Percentiles rank a stretch among this genome's conserved stretches.
Evolutionary conservation across 2,797 vertebrate genomes (phyloP).

Genomic region (Bovichtus variegatus): DNA sequence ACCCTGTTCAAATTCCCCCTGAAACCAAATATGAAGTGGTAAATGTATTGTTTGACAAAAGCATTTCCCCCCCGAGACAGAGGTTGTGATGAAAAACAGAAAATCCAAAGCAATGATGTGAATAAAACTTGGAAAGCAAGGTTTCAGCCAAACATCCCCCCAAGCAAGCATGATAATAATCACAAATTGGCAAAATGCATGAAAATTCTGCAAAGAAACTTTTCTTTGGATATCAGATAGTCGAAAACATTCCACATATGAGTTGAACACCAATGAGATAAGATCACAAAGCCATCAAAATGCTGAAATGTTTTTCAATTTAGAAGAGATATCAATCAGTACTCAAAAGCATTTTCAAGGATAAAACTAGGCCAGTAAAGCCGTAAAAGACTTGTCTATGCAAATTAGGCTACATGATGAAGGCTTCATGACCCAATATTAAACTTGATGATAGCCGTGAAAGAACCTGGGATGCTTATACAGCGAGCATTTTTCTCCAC

Average conservation of each 20-base stretch:
- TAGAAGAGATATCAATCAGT: neutral
- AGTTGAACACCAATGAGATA: constrained; percentile 81
- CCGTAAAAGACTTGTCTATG: neutral
- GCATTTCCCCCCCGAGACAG: constrained; percentile 40
- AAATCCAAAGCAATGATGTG: constrained; percentile 72
- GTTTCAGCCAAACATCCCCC: constrained; percentile 70
- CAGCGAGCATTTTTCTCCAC: constrained; percentile 77
- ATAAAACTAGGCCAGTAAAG: neutral
- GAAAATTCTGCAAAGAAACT: constrained; percentile 75
- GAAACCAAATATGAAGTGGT: constrained; percentile 78
- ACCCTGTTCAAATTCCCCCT: constrained; percentile 75
- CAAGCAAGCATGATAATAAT: constrained; percentile 74
- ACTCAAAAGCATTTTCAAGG: neutral
- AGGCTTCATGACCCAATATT: constrained; percentile 72
- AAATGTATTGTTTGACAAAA: constrained; percentile 68
- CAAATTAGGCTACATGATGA: constrained; percentile 56
- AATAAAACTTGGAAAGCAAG: constrained; percentile 68
- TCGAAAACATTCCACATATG: constrained; percentile 81
- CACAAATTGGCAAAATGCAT: constrained; percentile 69
- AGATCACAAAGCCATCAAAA: constrained; percentile 78
- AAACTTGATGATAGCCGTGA: constrained; percentile 65
- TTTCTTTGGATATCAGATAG: constrained; percentile 81
- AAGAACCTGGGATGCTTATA: constrained; percentile 74
- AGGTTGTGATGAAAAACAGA: constrained; percentile 73
- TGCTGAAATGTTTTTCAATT: constrained; percentile 44